Evolutionary conservation across 35 echinoderm and acorn worm genomes (phyloP).

Genomic region (Acanthaster planci): DNA sequence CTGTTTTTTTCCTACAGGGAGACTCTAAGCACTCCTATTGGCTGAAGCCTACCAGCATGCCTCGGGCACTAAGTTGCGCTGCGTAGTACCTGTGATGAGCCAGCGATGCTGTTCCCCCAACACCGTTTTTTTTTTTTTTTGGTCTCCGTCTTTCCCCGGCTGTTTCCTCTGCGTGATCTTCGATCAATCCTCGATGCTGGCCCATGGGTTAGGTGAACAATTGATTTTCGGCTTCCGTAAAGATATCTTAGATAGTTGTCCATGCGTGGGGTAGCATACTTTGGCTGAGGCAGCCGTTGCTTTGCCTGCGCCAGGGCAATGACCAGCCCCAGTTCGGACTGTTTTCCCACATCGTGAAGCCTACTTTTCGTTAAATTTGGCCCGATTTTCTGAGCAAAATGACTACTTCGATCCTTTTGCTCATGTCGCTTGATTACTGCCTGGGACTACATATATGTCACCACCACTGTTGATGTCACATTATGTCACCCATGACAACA

Average conservation of each 20-base stretch:
- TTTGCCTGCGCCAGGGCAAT: constrained; percentile 7
- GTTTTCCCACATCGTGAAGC: no score
- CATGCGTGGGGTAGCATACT: constrained; percentile 30
- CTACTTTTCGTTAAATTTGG: no score
- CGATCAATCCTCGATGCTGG: constrained; percentile 16
- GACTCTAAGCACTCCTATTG: no score
- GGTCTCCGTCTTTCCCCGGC: background rate
- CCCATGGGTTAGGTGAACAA: constrained; percentile 24
- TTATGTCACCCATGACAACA: no score
- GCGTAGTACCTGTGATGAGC: background rate
- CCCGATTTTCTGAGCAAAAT: no score
- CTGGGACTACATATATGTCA: no score
- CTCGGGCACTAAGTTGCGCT: background rate
- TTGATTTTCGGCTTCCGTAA: constrained; percentile 31
- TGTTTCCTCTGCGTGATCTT: constrained; percentile 25
- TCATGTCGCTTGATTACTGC: no score
- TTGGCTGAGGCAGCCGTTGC: background rate
- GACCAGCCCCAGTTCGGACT: background rate
- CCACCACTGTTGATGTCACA: no score
- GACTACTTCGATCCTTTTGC: no score
- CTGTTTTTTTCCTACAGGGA: no score
- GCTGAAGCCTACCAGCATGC: no score
- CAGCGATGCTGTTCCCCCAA: background rate
- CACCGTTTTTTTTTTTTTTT: background rate
- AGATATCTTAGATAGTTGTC: constrained; percentile 31